Base-by-base conservation (phyloP, 2,888 invertebrate species). In the Tiliacea citrago region DNA sequence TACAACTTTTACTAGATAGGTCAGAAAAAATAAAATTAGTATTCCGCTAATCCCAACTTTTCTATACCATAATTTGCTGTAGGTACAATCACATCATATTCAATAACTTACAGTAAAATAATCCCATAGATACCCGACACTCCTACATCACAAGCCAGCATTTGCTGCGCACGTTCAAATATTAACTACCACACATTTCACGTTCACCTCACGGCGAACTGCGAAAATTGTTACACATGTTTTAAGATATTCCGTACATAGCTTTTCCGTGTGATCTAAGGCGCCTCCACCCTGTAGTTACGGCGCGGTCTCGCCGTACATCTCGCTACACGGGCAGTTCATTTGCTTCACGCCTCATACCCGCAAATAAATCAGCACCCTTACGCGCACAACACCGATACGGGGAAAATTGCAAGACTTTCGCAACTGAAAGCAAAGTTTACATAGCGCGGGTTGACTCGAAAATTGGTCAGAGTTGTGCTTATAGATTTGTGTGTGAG, bases 341-440 rank as follows among this genome's bases (percentile, higher is more conserved):
- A 94, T 96, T 95, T 93, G 92, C 95, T 96, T 95, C 96, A 96
- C 95, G 95, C 94, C 93, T 94, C 94, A 93, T 94, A 93, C 94
- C 95, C 96, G 92, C 96, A 95, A 94, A 96, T 96, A 96, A 96
- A 96, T 96, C 96, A 96, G 92, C 90, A 82, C 87, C 91, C 91
- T 90, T 87, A 90, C 90, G 89, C 90, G 88, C 88, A 89, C 84
- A 79, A 82, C 90, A 91, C 91, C 89, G 92, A 91, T 90, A 89
- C 89, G 87, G 89, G 90, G 91, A 90, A 93, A 92, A 92, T 89
- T 91, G 89, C 90, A 89, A 91, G 89, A 91, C 91, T 91, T 92
- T 89, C 78, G 76, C 77, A 89, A 89, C 88, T 55, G 53, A 68
- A 82, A 88, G 84, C 60, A 78, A 85, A 85, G 78, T 88, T 88